Conservation (phyloP, 2,888 invertebrate species). For the Metellina segmentata region DNA sequence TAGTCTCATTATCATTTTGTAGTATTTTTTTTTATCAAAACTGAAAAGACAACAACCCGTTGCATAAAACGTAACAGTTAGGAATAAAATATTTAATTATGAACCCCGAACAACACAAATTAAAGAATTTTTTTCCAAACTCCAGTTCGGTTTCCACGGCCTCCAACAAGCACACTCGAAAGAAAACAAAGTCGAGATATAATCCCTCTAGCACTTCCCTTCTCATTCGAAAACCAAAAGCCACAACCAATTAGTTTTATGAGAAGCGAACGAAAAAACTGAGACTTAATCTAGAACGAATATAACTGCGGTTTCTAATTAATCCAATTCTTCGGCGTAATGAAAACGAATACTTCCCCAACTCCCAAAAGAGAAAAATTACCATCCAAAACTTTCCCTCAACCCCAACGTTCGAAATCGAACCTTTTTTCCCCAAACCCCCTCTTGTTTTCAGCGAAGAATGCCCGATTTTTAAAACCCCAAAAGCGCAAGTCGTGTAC, state of each 20-base stretch:
- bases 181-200: background rate
- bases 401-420: background rate
- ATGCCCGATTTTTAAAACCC: background rate
- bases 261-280: background rate
- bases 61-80: background rate
- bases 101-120: background rate
- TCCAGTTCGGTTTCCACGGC: background rate
- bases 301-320: background rate
- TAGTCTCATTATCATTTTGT: background rate
- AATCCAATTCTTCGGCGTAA: background rate
- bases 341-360: conserved; percentile 1
- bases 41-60: background rate
- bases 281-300: background rate
- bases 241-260: background rate
- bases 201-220: background rate
- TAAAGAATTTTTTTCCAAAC: background rate
- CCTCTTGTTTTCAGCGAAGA: background rate
- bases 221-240: background rate
- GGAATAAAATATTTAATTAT: background rate
- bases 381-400: background rate
- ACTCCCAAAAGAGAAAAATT: background rate
- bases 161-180: background rate
- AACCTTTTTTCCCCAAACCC: background rate
- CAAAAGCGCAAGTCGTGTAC: background rate
- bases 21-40: background rate